These are phyloP conservation scores for Podargus strigoides DNA, from an alignment of 2,797 vertebrate genomes.

Conservation along the genomic window DNA sequence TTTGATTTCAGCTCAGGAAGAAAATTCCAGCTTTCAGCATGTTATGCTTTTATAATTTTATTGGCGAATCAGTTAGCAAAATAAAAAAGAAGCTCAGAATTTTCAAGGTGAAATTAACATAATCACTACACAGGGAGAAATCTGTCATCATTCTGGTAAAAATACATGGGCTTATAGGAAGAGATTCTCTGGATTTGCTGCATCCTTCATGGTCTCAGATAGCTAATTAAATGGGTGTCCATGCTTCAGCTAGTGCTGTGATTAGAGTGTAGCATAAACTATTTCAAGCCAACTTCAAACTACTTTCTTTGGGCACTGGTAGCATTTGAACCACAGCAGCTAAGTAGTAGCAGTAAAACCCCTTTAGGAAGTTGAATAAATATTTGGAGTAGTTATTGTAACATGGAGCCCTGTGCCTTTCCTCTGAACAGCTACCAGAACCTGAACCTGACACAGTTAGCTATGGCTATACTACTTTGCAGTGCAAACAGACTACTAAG, in stretches of 20 bases:
- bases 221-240: neutral
- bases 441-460: neutral
- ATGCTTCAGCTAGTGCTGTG: neutral
- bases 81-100: neutral
- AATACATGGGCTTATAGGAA: neutral
- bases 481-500: neutral
- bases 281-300: neutral
- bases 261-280: neutral
- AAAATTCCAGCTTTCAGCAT: constrained; percentile 57
- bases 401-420: neutral
- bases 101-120: constrained; percentile 30
- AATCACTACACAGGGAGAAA: neutral
- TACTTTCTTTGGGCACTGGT: neutral
- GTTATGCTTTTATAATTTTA: constrained; percentile 39
- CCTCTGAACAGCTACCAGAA: neutral
- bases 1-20: constrained; percentile 49
- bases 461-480: neutral
- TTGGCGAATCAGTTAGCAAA: constrained; percentile 43
- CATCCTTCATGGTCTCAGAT: neutral
- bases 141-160: neutral
- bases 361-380: constrained; percentile 8
- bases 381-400: constrained; percentile 21
- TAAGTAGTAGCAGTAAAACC: neutral
- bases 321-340: neutral
- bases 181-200: neutral